These are phyloP conservation scores for Myotis planiceps DNA, from an alignment of 2,797 vertebrate species.

Conservation along the genomic window DNA sequence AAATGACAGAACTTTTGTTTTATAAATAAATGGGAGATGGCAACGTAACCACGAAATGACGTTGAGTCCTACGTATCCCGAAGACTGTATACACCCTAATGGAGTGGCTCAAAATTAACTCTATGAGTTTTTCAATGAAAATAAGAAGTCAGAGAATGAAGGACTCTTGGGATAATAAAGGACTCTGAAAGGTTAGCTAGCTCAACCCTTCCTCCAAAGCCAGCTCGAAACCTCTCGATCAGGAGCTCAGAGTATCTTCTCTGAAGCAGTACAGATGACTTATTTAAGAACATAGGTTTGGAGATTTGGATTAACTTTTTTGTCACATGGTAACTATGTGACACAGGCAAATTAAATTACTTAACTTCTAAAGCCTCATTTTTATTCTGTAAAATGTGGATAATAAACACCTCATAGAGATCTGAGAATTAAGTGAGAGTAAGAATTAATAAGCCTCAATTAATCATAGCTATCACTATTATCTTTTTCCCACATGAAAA, in stretches of 20 bases:
- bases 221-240: not conserved
- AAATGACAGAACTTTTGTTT: no score
- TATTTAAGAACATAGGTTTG: not conserved
- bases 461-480: not conserved
- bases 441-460: constrained; percentile 14
- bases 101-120: not conserved
- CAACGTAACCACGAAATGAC: no score
- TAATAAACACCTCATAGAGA: not conserved
- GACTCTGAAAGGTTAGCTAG: not conserved
- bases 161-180: not conserved
- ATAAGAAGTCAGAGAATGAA: not conserved
- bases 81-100: not conserved
- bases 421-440: not conserved
- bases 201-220: not conserved
- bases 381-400: constrained; percentile 21
- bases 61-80: no score
- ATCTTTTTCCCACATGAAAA: not conserved
- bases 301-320: not conserved
- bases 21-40: no score
- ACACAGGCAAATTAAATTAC: not conserved
- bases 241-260: not conserved
- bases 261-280: not conserved
- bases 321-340: not conserved
- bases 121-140: not conserved
- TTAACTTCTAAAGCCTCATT: not conserved